These are phyloP conservation scores for Cariama cristata DNA, from an alignment of 2,113 vertebrate genomes.

Conservation along the genomic window DNA sequence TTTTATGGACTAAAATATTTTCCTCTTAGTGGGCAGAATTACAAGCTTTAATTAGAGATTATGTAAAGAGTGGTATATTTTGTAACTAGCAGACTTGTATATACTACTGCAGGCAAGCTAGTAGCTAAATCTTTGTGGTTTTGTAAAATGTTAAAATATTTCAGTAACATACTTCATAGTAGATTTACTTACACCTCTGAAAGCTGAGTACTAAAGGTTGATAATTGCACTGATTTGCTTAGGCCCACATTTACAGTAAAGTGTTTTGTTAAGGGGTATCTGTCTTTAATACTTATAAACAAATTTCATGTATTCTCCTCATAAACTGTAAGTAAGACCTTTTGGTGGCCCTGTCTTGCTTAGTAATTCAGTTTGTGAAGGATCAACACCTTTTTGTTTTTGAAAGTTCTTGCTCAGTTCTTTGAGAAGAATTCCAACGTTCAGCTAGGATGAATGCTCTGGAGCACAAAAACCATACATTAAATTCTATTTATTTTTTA, in stretches of 20 bases:
- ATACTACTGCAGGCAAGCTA: not conserved
- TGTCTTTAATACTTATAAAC: not conserved
- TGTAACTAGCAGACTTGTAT: not conserved
- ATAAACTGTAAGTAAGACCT: not conserved
- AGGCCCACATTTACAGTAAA: not conserved
- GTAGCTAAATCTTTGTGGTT: not conserved
- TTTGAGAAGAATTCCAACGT: not conserved
- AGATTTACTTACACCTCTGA: not conserved
- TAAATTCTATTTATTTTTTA: not conserved
- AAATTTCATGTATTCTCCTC: not conserved
- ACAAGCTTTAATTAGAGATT: not conserved
- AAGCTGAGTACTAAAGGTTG: not conserved
- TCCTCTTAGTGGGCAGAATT: not conserved
- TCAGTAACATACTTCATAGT: not conserved
- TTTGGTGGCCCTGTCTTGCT: not conserved
- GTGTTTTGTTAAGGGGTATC: not conserved
- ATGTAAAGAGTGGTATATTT: not conserved
- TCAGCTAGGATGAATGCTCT: not conserved
- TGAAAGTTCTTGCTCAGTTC: not conserved
- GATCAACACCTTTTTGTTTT: not conserved
- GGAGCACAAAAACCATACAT: not conserved
- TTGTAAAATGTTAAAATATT: not conserved
- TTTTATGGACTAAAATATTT: not conserved
- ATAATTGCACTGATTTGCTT: not conserved
- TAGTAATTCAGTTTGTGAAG: not conserved